These are phyloP conservation scores for Girardinus metallicus DNA, from an alignment of 2,797 vertebrate genomes.

Conservation along the genomic window DNA sequence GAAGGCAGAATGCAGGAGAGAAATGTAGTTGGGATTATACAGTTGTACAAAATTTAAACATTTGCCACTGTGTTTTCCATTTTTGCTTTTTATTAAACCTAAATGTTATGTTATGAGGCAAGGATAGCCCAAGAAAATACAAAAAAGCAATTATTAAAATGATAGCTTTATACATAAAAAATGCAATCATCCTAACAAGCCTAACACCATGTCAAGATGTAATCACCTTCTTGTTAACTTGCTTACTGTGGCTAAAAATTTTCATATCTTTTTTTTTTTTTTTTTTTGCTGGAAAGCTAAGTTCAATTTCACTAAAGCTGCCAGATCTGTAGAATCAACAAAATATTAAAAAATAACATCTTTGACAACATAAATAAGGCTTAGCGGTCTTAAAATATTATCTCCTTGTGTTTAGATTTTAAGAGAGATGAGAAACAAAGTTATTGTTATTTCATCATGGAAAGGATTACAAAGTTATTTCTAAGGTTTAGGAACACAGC, in stretches of 20 bases:
- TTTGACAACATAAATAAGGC: neutral
- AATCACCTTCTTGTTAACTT: neutral
- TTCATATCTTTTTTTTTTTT: neutral
- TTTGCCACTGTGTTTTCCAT: neutral
- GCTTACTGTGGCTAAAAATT: neutral
- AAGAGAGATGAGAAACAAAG: neutral
- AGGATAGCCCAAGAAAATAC: neutral
- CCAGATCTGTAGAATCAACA: neutral
- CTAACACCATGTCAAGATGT: neutral
- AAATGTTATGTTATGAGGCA: neutral
- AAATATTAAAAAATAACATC: neutral
- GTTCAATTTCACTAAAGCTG: neutral
- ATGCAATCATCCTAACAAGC: neutral
- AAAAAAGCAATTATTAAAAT: neutral
- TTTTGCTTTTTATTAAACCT: neutral
- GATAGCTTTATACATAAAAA: neutral
- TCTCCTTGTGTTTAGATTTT: neutral
- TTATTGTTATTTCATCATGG: neutral
- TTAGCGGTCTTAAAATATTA: neutral
- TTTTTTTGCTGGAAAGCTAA: neutral
- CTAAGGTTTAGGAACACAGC: neutral
- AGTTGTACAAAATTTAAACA: neutral
- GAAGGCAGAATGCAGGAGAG: constrained; percentile 35
- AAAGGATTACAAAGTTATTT: neutral
- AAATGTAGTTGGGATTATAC: constrained; percentile 29